Evolutionary conservation across 2,888 invertebrate species (phyloP).

Genomic region (Melinaea marsaeus): DNA sequence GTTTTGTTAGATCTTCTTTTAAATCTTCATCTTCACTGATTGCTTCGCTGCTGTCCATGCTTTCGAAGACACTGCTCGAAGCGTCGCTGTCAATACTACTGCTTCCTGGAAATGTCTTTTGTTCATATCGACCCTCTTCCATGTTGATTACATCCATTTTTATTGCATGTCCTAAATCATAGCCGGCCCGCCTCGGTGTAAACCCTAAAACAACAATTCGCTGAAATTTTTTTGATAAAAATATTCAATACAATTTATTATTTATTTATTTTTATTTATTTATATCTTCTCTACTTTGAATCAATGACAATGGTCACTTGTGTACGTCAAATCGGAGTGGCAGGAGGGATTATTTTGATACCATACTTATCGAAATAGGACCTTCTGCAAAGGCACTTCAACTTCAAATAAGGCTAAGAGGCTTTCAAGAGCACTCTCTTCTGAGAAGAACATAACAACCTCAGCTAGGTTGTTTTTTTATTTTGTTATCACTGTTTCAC

Average conservation of each 20-base stretch:
- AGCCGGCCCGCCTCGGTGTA: slow-evolving; percentile 55
- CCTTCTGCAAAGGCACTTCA: slow-evolving; percentile 30
- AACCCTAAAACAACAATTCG: slow-evolving; percentile 60
- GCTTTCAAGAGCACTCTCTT: too few relatives aligned
- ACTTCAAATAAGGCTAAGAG: slow-evolving; percentile 6
- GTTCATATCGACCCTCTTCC: slow-evolving; percentile 65
- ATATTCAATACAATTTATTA: slow-evolving; percentile 6
- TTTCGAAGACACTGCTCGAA: slow-evolving; percentile 56
- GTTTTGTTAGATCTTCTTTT: slow-evolving; percentile 67
- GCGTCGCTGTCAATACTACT: slow-evolving; percentile 61
- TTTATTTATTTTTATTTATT: slow-evolving; percentile 1
- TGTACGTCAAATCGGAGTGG: too few relatives aligned
- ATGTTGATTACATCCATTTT: slow-evolving; percentile 69
- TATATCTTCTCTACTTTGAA: too few relatives aligned
- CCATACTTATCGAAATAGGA: too few relatives aligned
- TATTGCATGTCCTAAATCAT: slow-evolving; percentile 71
- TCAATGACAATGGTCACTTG: too few relatives aligned
- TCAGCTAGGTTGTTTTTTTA: too few relatives aligned
- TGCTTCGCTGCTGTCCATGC: slow-evolving; percentile 51
- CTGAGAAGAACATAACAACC: too few relatives aligned
- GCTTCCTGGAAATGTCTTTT: slow-evolving; percentile 55
- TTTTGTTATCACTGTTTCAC: too few relatives aligned
- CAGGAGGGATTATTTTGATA: too few relatives aligned
- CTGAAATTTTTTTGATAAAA: too few relatives aligned
- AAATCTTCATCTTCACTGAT: slow-evolving; percentile 66